Conservation (phyloP, 2,888 invertebrate species). For the Thalpophila matura region DNA sequence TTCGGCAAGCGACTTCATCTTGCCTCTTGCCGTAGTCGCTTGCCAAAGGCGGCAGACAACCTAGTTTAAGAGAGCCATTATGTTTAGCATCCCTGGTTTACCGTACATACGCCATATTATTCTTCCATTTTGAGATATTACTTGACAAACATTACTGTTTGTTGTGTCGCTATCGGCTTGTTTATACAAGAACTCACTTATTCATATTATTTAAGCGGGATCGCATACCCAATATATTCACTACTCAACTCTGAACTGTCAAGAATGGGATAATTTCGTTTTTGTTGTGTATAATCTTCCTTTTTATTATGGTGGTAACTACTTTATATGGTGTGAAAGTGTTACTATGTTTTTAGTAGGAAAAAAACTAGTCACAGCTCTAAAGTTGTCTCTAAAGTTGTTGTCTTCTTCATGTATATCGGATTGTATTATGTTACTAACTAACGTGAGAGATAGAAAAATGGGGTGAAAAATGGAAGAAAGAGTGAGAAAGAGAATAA, state of each 20-base stretch:
- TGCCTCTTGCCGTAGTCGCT: too few relatives aligned
- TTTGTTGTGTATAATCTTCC: background rate
- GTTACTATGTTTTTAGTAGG: background rate
- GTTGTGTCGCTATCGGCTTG: conserved; percentile 22
- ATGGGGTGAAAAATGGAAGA: too few relatives aligned
- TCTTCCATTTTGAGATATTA: conserved; percentile 11
- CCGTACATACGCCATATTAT: conserved; percentile 2
- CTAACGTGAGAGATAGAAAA: too few relatives aligned
- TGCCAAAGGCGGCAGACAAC: background rate
- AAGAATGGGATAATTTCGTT: conserved; percentile 21
- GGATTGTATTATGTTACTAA: too few relatives aligned
- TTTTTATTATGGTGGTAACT: background rate
- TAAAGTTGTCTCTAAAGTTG: too few relatives aligned
- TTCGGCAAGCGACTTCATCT: too few relatives aligned
- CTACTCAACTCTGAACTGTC: conserved; percentile 3
- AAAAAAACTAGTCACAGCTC: too few relatives aligned
- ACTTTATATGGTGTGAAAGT: background rate
- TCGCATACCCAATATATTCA: conserved; percentile 30
- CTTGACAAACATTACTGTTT: conserved; percentile 17
- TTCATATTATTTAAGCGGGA: conserved; percentile 36
- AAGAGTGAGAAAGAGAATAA: too few relatives aligned
- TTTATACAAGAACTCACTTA: conserved; percentile 30
- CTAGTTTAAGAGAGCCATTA: too few relatives aligned
- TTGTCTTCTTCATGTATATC: too few relatives aligned
- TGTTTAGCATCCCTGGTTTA: too few relatives aligned